A percentile compares a stretch with the other conserved stretches of the same genome.
phyloP scores from a whole-genome alignment of 2,888 invertebrate species.

The Hyposoter dolosus region DNA sequence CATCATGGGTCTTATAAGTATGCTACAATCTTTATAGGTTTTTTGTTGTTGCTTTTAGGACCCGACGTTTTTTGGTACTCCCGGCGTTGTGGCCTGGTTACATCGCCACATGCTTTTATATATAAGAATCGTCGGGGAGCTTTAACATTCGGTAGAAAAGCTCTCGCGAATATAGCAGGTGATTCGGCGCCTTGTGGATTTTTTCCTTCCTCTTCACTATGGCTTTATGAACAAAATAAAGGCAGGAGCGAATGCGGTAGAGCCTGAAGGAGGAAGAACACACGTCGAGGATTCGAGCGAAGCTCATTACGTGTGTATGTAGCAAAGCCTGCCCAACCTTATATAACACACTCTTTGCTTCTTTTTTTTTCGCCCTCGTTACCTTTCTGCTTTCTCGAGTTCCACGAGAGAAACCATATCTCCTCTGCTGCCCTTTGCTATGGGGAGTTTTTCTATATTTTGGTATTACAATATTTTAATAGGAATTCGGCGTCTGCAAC shows the following conservation, averaged over 20 bases:
- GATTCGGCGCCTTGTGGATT: conserved; percentile 39
- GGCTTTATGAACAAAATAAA: conserved; percentile 46
- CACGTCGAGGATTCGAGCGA: conserved; percentile 40
- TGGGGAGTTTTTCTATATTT: conserved; percentile 31
- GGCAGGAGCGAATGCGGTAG: conserved; percentile 43
- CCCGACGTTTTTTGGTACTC: conserved; percentile 74
- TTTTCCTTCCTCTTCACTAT: conserved; percentile 39
- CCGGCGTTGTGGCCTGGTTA: conserved; percentile 77
- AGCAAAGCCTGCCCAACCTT: conserved; percentile 4
- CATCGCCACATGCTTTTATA: conserved; percentile 74
- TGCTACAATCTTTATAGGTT: conserved; percentile 13
- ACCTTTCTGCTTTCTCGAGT: conserved; percentile 57
- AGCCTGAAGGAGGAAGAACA: conserved; percentile 59
- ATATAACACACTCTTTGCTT: conserved; percentile 32
- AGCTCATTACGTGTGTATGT: conserved; percentile 55
- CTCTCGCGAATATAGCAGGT: conserved; percentile 48
- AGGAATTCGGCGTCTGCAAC: conserved; percentile 22
- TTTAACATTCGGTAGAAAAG: conserved; percentile 54
- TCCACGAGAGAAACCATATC: conserved; percentile 31
- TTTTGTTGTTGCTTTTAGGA: conserved; percentile 10
- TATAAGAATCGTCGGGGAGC: conserved; percentile 75
- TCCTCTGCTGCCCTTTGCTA: neutral
- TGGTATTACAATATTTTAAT: conserved; percentile 40
- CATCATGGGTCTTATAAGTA: conserved; percentile 66
- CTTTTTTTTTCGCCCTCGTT: conserved; percentile 52